Conservation (phyloP, 2,113 vertebrate genomes). For the Mesoclemmys tuberculata region DNA sequence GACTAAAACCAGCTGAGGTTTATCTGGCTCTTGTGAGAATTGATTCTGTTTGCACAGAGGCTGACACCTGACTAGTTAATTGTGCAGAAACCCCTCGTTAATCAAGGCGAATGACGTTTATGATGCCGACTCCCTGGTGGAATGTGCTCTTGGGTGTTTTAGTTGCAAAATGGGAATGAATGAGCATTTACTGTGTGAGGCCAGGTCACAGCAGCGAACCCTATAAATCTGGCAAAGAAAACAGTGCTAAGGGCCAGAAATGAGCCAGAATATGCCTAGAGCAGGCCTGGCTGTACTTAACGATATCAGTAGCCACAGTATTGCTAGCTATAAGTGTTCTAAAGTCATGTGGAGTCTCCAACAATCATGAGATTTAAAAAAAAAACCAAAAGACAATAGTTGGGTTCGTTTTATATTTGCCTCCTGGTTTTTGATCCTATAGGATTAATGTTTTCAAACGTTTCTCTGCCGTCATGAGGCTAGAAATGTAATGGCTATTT, state of each 20-base stretch:
- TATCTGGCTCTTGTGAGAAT: neutral
- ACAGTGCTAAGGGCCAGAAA: neutral
- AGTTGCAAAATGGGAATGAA: fast-evolving
- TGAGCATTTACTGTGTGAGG: fast-evolving
- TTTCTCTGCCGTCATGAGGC: neutral
- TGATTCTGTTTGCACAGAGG: fast-evolving
- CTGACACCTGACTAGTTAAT: neutral
- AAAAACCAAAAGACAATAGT: no score
- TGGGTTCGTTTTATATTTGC: neutral
- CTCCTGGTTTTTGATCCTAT: no score
- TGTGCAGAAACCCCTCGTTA: fast-evolving
- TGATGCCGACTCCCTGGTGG: fast-evolving
- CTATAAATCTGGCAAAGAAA: fast-evolving
- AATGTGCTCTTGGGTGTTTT: neutral
- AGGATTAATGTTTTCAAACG: no score
- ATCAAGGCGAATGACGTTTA: neutral
- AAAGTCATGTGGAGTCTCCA: neutral
- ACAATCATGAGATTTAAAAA: neutral
- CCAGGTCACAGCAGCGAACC: neutral
- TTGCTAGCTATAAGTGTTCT: neutral
- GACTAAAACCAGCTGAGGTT: neutral
- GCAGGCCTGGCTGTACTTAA: neutral
- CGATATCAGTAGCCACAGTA: neutral
- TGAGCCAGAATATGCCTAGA: neutral
- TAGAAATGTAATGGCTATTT: neutral